Evolutionary conservation across 1,140 invertebrate species (phyloP).

Genomic region (Drosophila grimshawi): DNA sequence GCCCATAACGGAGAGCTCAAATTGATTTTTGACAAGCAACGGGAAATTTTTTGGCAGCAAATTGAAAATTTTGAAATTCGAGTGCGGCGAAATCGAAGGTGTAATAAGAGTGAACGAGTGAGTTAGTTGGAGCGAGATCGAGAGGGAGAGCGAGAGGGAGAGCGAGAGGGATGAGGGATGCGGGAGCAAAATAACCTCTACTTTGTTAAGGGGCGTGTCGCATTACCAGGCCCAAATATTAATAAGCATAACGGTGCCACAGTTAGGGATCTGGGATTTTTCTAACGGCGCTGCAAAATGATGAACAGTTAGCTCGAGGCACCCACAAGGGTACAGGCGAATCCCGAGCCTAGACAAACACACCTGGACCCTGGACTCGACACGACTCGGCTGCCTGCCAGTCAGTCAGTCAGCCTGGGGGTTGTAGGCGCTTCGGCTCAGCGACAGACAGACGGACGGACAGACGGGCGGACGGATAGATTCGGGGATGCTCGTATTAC

Average conservation of each 20-base stretch:
- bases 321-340: constrained; percentile 56
- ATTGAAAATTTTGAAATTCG: constrained; percentile 51
- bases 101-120: constrained; percentile 19
- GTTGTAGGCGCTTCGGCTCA: constrained; percentile 40
- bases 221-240: constrained; percentile 68
- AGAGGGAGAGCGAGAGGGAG: not conserved
- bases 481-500: constrained; percentile 30
- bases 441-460: not conserved
- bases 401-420: constrained; percentile 2
- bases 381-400: not conserved
- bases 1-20: constrained; percentile 47
- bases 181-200: not conserved
- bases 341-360: constrained; percentile 50
- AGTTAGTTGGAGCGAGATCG: not conserved
- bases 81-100: constrained; percentile 62
- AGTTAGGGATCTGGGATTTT: constrained; percentile 48
- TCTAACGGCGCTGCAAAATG: constrained; percentile 50
- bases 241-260: constrained; percentile 75
- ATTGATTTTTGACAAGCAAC: constrained; percentile 64
- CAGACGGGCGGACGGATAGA: not conserved
- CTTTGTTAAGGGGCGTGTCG: constrained; percentile 53
- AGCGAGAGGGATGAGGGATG: not conserved
- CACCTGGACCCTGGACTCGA: constrained; percentile 42
- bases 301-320: constrained; percentile 46
- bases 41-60: constrained; percentile 33